Conservation (phyloP, 2,797 vertebrate species). For the Lithobates pipiens region DNA sequence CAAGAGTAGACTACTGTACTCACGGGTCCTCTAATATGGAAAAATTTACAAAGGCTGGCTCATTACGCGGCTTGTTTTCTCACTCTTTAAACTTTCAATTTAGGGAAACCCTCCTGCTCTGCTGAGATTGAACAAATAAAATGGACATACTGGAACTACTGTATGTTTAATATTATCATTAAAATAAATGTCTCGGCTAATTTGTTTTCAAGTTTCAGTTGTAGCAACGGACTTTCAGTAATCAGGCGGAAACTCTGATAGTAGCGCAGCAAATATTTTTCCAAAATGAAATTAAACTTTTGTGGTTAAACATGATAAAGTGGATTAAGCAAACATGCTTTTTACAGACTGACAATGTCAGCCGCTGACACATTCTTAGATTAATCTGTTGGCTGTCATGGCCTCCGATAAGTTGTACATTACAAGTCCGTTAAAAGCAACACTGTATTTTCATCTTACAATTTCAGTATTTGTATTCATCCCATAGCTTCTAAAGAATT, state of each 20-base stretch:
- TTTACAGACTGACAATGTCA: slow-evolving; percentile 26
- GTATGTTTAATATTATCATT: slow-evolving; percentile 26
- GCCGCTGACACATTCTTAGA: slow-evolving; percentile 22
- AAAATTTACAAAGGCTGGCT: slow-evolving; percentile 25
- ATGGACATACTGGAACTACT: slow-evolving; percentile 3
- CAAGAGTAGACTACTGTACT: slow-evolving; percentile 5
- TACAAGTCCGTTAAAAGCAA: neutral
- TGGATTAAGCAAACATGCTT: slow-evolving; percentile 9
- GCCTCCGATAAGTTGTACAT: neutral
- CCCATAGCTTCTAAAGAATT: too few relatives aligned
- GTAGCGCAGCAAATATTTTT: neutral
- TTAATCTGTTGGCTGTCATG: slow-evolving; percentile 18
- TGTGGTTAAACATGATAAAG: slow-evolving; percentile 17
- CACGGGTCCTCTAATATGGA: slow-evolving; percentile 4
- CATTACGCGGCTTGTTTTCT: neutral
- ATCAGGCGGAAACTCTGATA: slow-evolving; percentile 32
- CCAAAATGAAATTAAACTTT: slow-evolving; percentile 25
- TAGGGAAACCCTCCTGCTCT: neutral
- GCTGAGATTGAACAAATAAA: neutral
- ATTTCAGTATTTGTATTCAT: too few relatives aligned
- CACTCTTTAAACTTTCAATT: slow-evolving; percentile 22
- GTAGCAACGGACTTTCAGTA: slow-evolving; percentile 33
- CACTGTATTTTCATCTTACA: too few relatives aligned
- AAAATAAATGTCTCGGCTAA: slow-evolving; percentile 5
- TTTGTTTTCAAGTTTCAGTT: slow-evolving; percentile 27